Evolutionary conservation across 2,888 invertebrate genomes (phyloP).

Genomic region (Oscheius myriophilus): DNA sequence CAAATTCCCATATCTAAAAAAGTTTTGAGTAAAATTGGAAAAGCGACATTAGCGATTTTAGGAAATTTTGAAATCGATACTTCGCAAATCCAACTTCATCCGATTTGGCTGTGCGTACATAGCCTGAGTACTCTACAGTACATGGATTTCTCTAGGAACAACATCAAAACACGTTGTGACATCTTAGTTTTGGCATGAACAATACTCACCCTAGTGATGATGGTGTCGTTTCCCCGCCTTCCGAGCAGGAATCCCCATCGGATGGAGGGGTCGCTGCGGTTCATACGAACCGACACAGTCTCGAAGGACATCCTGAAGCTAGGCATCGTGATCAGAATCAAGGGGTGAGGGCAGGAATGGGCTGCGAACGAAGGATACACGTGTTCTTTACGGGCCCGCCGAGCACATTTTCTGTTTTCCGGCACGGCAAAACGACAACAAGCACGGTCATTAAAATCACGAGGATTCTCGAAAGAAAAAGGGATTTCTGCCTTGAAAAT

Average conservation of each 20-base stretch:
- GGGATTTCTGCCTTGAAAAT: too few relatives aligned
- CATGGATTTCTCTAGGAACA: too few relatives aligned
- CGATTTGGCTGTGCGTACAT: too few relatives aligned
- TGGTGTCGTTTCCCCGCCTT: slow-evolving; percentile 45
- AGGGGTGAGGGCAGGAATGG: background rate
- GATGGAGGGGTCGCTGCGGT: slow-evolving; percentile 59
- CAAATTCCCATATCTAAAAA: too few relatives aligned
- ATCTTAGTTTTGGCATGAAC: background rate
- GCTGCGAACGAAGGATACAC: slow-evolving; percentile 3
- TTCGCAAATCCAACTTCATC: too few relatives aligned
- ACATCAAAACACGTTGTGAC: too few relatives aligned
- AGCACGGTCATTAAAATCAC: background rate
- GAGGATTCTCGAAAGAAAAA: background rate
- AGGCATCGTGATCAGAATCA: background rate
- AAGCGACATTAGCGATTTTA: too few relatives aligned
- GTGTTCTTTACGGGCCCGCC: slow-evolving; percentile 22
- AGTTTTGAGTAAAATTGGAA: too few relatives aligned
- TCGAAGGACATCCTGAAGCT: slow-evolving; percentile 61
- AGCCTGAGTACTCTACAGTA: too few relatives aligned
- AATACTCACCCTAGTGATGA: slow-evolving; percentile 37
- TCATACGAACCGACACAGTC: slow-evolving; percentile 65
- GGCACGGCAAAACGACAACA: slow-evolving; percentile 1
- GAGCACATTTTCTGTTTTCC: slow-evolving; percentile 13
- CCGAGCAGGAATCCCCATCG: slow-evolving; percentile 62
- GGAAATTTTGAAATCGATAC: too few relatives aligned